These are phyloP conservation scores for Bujurquina vittata DNA, from an alignment of 2,113 vertebrate species.

Conservation along the genomic window DNA sequence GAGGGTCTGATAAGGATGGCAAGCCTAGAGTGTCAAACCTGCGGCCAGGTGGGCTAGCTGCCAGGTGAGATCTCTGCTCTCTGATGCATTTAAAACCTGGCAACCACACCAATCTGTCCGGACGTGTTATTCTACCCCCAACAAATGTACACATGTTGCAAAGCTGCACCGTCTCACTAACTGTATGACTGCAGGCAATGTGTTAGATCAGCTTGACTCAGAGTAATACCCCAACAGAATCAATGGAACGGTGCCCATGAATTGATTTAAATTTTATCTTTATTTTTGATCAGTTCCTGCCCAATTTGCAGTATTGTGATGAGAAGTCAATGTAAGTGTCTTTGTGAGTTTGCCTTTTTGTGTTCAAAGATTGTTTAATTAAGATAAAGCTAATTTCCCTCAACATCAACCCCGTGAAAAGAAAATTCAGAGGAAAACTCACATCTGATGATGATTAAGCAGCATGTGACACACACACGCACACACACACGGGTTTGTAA, in stretches of 20 bases:
- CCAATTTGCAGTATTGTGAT: background rate
- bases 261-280: background rate
- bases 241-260: background rate
- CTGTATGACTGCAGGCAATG: constrained; percentile 21
- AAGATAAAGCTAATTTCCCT: constrained; percentile 25
- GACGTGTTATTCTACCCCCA: constrained; percentile 33
- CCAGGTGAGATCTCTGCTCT: constrained; percentile 88
- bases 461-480: constrained; percentile 46
- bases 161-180: constrained; percentile 16
- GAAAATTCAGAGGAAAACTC: constrained; percentile 17
- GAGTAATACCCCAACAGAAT: background rate
- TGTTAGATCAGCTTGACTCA: constrained; percentile 39
- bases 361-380: constrained; percentile 37
- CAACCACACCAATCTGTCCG: constrained; percentile 44
- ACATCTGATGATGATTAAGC: constrained; percentile 58
- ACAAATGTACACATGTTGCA: constrained; percentile 24
- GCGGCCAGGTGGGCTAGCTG: constrained; percentile 92
- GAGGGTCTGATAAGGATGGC: constrained; percentile 96
- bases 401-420: constrained; percentile 22
- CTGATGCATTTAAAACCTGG: constrained; percentile 41
- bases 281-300: background rate
- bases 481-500: constrained; percentile 10
- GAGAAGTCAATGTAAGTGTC: background rate
- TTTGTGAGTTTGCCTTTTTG: background rate
- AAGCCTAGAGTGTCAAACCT: constrained; percentile 96